Conservation (phyloP, 1,140 invertebrate species). For the Bursaphelenchus mucronatus region DNA sequence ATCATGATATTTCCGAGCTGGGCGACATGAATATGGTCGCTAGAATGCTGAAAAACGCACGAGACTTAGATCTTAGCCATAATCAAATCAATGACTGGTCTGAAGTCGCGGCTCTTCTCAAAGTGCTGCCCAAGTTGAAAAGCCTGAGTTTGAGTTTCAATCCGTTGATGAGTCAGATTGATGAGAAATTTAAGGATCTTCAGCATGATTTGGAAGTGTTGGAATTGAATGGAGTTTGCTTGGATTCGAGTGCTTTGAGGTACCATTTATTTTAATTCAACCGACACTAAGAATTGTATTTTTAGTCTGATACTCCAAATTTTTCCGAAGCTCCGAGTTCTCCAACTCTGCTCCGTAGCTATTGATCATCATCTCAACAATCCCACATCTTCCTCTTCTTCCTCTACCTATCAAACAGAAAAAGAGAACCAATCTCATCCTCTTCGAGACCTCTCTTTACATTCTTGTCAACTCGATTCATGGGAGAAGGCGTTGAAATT, state of each 20-base stretch:
- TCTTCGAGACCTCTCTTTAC: too few relatives aligned
- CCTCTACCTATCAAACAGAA: too few relatives aligned
- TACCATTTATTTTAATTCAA: too few relatives aligned
- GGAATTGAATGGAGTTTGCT: constrained; percentile 11
- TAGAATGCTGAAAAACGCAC: constrained; percentile 7
- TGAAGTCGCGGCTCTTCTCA: neutral
- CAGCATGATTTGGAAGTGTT: constrained; percentile 5
- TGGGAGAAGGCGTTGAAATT: constrained; percentile 7
- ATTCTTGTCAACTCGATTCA: neutral
- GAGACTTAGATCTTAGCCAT: constrained; percentile 2
- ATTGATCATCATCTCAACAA: too few relatives aligned
- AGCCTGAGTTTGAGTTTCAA: constrained; percentile 15
- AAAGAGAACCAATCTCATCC: too few relatives aligned
- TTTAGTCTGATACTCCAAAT: too few relatives aligned
- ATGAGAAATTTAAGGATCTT: neutral
- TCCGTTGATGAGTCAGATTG: constrained; percentile 5
- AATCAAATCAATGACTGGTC: constrained; percentile 1
- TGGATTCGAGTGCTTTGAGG: too few relatives aligned
- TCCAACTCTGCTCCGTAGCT: too few relatives aligned
- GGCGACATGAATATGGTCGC: constrained; percentile 15
- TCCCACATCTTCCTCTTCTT: too few relatives aligned
- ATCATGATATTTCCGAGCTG: constrained; percentile 1
- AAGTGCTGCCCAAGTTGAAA: constrained; percentile 9
- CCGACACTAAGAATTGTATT: too few relatives aligned
- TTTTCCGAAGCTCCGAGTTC: too few relatives aligned